A percentile compares a stretch with the other conserved stretches of the same genome.
Evolutionary conservation across 2,797 vertebrate genomes (phyloP).

Genomic region (Gymnopithys bicolor): DNA sequence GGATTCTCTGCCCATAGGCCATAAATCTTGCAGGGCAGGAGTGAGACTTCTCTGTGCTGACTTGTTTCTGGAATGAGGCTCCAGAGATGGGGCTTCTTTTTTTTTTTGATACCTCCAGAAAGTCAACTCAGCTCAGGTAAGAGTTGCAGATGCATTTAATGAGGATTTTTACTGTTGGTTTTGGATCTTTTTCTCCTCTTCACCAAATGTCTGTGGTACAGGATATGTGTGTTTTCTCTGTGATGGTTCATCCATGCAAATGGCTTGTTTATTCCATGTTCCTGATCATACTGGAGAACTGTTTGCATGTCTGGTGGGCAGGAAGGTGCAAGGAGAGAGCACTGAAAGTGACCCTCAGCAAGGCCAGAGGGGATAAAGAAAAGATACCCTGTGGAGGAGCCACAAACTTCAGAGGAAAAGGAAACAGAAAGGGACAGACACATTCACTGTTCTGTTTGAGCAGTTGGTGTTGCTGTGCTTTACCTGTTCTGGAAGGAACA

Average conservation of each 20-base stretch:
- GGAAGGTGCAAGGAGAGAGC: neutral
- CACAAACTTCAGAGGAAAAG: neutral
- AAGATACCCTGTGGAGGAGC: neutral
- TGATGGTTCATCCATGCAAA: neutral
- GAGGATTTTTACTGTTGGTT: neutral
- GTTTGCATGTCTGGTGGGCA: neutral
- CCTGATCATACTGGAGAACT: neutral
- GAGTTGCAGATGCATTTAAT: neutral
- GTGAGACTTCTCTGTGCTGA: neutral
- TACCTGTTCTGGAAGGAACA: neutral
- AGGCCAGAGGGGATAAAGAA: neutral
- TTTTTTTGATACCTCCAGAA: neutral
- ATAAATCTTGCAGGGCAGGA: constrained; percentile 27
- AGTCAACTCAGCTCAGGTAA: neutral
- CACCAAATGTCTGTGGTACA: neutral
- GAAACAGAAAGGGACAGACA: too few species aligned
- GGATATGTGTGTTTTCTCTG: neutral
- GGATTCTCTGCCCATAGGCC: constrained; percentile 8
- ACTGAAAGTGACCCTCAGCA: neutral
- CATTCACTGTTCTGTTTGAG: neutral
- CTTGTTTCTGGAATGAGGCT: constrained; percentile 2
- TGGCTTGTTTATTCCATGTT: neutral
- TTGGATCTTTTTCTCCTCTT: neutral
- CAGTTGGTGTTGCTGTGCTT: neutral
- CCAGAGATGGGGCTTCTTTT: neutral